A percentile compares a stretch with the other conserved stretches of the same genome.
These are phyloP conservation scores for Eugnorisma glareosa DNA, from an alignment of 2,888 invertebrate species.

Conservation along the genomic window DNA sequence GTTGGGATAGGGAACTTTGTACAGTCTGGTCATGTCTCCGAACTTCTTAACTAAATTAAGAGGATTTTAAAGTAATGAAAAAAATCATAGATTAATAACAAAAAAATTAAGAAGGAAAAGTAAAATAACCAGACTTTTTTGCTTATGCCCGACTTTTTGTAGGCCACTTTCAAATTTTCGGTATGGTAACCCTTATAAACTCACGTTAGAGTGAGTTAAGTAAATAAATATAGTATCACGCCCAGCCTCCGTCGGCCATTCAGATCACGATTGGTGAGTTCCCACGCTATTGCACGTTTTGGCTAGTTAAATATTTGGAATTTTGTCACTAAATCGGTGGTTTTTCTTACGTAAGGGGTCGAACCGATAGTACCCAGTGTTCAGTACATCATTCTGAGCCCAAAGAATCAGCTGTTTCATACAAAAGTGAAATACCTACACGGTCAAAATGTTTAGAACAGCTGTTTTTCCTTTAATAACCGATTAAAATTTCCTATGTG, in stretches of 20 bases:
- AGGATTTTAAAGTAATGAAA: too few species aligned
- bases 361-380: too few species aligned
- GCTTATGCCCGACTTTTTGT: neutral
- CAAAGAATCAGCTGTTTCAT: too few species aligned
- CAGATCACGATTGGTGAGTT: slow-evolving; percentile 61
- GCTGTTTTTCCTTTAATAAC: too few species aligned
- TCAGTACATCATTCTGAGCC: too few species aligned
- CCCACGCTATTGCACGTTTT: slow-evolving; percentile 61
- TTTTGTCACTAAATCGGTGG: slow-evolving; percentile 34
- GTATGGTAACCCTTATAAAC: slow-evolving; percentile 6
- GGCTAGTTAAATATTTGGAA: slow-evolving; percentile 25
- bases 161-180: neutral
- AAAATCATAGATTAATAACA: too few species aligned
- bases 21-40: neutral
- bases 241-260: slow-evolving; percentile 49
- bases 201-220: slow-evolving; percentile 38
- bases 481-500: too few species aligned
- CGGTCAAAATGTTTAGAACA: too few species aligned
- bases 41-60: neutral
- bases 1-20: neutral
- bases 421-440: too few species aligned
- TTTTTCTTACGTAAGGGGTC: slow-evolving; percentile 19
- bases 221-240: slow-evolving; percentile 50
- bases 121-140: neutral
- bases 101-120: neutral